Evolutionary conservation across 2,888 invertebrate species (phyloP).

Genomic region (Drosophila tanythrix): DNA sequence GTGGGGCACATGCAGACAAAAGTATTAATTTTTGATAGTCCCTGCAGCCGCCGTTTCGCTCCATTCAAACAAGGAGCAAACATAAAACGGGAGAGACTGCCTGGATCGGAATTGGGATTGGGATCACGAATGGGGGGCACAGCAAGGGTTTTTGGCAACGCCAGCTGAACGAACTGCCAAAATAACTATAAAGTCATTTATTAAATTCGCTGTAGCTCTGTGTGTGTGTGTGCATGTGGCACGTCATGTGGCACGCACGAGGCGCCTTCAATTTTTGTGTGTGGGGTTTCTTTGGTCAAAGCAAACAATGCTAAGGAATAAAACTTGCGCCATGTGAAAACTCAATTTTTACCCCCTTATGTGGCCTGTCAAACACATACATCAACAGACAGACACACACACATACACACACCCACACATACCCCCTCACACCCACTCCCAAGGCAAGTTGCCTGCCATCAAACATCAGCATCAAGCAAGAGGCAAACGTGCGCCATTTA

Average conservation of each 20-base stretch:
- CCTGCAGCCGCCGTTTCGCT: constrained; percentile 68
- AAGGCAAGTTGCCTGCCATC: constrained; percentile 57
- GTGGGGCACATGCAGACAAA: constrained; percentile 61
- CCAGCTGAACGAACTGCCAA: constrained; percentile 30
- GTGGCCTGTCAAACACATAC: constrained; percentile 78
- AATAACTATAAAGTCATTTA: constrained; percentile 80
- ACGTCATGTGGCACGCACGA: constrained; percentile 57
- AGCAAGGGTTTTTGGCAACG: constrained; percentile 61
- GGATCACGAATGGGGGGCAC: constrained; percentile 6
- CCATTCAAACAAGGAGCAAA: constrained; percentile 26
- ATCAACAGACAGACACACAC: constrained; percentile 47
- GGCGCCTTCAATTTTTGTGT: constrained; percentile 15
- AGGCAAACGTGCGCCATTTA: constrained; percentile 72
- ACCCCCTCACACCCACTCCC: constrained; percentile 3
- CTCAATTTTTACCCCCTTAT: constrained; percentile 81
- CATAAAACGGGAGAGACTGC: constrained; percentile 47
- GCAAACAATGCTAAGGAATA: constrained; percentile 63
- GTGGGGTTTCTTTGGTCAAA: constrained; percentile 41
- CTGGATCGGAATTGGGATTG: neutral
- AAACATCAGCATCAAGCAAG: constrained; percentile 65
- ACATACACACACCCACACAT: neutral
- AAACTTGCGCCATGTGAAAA: constrained; percentile 69
- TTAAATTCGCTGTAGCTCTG: constrained; percentile 69
- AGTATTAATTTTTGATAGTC: constrained; percentile 81
- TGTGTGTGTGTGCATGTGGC: constrained; percentile 19